These are phyloP conservation scores for Datnioides undecimradiatus DNA, from an alignment of 2,113 vertebrate species.

Conservation along the genomic window DNA sequence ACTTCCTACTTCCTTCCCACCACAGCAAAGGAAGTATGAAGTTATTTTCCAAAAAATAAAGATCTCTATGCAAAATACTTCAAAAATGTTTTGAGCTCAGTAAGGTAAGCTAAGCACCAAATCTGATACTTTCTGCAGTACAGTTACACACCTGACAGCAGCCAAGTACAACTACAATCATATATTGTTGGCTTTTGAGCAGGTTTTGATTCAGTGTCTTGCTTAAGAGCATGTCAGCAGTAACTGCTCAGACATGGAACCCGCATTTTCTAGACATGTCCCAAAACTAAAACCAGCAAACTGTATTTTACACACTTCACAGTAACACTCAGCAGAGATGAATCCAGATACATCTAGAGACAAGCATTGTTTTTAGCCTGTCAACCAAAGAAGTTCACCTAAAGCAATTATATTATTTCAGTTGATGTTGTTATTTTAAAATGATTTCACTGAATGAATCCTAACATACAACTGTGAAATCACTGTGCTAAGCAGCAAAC, in stretches of 20 bases:
- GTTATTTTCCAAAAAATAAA: not conserved
- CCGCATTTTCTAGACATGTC: not conserved
- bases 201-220: not conserved
- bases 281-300: not conserved
- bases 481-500: not conserved
- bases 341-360: too few species aligned
- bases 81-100: not conserved
- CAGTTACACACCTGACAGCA: not conserved
- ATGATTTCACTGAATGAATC: too few species aligned
- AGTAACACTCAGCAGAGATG: too few species aligned
- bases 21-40: not conserved
- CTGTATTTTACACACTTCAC: too few species aligned
- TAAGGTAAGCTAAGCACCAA: not conserved
- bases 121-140: not conserved
- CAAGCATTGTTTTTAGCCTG: too few species aligned
- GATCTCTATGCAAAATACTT: not conserved
- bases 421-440: too few species aligned
- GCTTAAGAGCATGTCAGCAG: not conserved
- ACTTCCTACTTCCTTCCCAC: slow-evolving; percentile 31
- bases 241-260: not conserved
- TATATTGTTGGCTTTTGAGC: not conserved
- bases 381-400: too few species aligned
- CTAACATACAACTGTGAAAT: not conserved
- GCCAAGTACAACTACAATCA: not conserved
- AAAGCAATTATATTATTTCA: too few species aligned